A percentile compares a stretch with the other conserved stretches of the same genome.
These are phyloP conservation scores for Calidris pygmaea DNA, from an alignment of 2,113 vertebrate species.

Conservation along the genomic window DNA sequence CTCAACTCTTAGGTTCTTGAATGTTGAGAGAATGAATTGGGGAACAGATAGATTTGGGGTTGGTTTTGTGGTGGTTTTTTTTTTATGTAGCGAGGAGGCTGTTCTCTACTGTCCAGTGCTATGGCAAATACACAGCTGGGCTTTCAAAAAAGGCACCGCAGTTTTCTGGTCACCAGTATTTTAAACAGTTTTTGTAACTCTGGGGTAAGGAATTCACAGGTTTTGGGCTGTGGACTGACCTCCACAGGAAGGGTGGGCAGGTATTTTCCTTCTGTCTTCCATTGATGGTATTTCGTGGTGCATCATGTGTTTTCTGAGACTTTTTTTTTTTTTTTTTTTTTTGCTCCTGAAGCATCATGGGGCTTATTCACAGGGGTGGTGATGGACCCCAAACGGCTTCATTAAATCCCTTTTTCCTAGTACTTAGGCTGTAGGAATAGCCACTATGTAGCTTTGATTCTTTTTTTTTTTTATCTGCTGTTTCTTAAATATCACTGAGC, in stretches of 20 bases:
- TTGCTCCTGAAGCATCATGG: background rate
- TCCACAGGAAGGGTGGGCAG: background rate
- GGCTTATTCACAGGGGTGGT: background rate
- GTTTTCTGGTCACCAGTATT: background rate
- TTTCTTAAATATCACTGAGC: background rate
- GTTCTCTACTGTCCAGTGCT: background rate
- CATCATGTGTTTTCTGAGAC: background rate
- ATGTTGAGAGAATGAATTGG: accelerated
- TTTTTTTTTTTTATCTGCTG: background rate
- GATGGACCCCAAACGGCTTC: background rate
- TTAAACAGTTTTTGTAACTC: background rate
- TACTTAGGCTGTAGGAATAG: background rate
- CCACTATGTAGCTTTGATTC: background rate
- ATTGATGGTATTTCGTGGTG: background rate
- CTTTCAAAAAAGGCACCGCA: background rate
- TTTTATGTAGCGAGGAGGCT: background rate
- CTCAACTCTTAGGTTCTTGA: accelerated
- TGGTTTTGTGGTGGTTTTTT: no score
- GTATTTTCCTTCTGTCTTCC: background rate
- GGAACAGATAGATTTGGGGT: background rate
- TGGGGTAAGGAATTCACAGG: background rate
- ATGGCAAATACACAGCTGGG: background rate
- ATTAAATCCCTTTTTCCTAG: background rate
- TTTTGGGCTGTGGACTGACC: background rate
- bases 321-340: background rate